These are phyloP conservation scores for Piliocolobus tephrosceles DNA, from an alignment of 2,113 vertebrate genomes.

Conservation along the genomic window DNA sequence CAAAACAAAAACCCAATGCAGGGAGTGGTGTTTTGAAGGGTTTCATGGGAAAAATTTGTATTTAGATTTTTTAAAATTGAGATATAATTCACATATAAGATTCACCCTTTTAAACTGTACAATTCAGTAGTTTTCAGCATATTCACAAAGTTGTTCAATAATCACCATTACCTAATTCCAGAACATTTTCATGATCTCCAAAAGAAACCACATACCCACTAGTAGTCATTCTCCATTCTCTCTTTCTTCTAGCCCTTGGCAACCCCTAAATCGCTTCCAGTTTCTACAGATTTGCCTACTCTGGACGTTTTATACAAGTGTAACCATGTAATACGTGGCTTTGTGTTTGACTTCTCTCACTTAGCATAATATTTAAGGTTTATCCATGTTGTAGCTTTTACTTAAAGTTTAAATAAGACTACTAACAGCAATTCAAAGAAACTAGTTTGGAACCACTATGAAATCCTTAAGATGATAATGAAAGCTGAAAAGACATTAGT, in stretches of 20 bases:
- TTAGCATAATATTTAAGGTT: neutral
- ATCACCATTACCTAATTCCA: neutral
- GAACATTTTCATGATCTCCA: neutral
- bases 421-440: conserved; percentile 7
- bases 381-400: neutral
- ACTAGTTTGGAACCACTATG: neutral
- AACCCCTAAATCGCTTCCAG: neutral
- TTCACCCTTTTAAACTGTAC: neutral
- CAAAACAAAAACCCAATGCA: neutral
- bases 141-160: neutral
- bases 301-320: neutral
- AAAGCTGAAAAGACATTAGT: neutral
- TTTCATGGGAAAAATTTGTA: neutral
- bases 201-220: neutral
- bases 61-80: neutral
- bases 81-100: neutral
- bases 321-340: neutral
- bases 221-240: neutral
- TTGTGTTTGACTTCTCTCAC: neutral
- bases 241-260: neutral
- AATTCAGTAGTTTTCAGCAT: neutral
- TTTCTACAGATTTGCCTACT: neutral
- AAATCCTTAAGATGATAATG: neutral
- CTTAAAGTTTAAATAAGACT: neutral
- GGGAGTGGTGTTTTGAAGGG: neutral